Base-by-base conservation (phyloP, 2,113 vertebrate genomes). In the Saccopteryx bilineata region DNA sequence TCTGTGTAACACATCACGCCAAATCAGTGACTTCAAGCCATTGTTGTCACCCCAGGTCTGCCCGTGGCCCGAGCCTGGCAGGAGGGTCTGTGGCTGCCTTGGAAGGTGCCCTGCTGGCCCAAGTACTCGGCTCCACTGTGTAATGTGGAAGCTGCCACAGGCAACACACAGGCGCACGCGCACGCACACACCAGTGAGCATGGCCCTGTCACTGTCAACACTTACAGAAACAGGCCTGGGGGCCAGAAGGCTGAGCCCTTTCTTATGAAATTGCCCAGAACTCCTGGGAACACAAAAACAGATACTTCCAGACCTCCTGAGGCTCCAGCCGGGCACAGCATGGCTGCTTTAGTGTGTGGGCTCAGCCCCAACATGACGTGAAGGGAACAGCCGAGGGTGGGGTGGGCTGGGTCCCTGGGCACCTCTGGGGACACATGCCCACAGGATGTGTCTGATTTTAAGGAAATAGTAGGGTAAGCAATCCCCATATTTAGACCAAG, bases 221-320 rank as follows among this genome's bases (percentile, higher is more conserved):
- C 39, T 39, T 39, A 39, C 65, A 68, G 28, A 68, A n/a, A n/a
- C 31, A 68, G 31, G 14, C 6, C 28, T 26, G 3, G 18, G 17
- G 17, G 56, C 31, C 21, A 0, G 19, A 5, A 10, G 2, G 9
- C n/a, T 31, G 17, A 58, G 4, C 4, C 1, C 8, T 61, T 23
- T 60, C 65, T 78, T 61, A n/a, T 4, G 1, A 5, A 2, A 17
- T 74, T 4, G 5, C 46, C 65, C 11, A 19, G 72, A 54, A 52
- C 24, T 23, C 39, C n/a, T 9, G 1, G 52, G 10, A n/a, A 39
- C 74, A 50, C 11, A 10, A 61, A 12, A 33, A 10, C 13, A 68
- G 75, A 60, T 6, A 23, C 4, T 9, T 2, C 2, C 7, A 11
- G 7, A 1, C 1, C 46, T 56, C 12, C 46, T 50, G 18, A 12